Evolutionary conservation across 2,888 invertebrate species (phyloP).

Genomic region (Lordiphosa andalusiaca): DNA sequence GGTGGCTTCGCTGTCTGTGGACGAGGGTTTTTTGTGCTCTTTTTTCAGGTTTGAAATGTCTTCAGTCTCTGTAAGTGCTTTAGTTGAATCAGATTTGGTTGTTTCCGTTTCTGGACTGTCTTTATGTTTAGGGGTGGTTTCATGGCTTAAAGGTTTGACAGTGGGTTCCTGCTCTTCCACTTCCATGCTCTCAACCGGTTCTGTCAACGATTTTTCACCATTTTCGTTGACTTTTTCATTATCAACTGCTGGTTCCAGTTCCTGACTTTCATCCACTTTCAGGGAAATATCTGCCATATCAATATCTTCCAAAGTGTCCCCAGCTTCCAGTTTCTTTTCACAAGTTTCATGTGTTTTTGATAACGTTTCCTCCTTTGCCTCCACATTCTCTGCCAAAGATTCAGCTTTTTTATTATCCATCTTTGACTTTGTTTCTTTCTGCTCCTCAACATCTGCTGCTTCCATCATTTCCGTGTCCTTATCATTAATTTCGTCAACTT

Average conservation of each 20-base stretch:
- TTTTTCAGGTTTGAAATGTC: not conserved
- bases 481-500: not conserved
- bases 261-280: not conserved
- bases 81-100: not conserved
- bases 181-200: not conserved
- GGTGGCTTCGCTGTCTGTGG: not conserved
- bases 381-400: not conserved
- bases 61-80: not conserved
- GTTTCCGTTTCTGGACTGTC: not conserved
- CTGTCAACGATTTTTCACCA: not conserved
- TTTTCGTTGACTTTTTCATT: not conserved
- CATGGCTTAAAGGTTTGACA: too few relatives aligned
- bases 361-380: not conserved
- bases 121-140: not conserved
- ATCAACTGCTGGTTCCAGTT: too few relatives aligned
- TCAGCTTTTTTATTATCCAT: not conserved
- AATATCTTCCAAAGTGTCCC: not conserved
- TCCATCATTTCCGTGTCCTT: not conserved
- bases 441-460: not conserved
- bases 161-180: not conserved
- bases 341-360: not conserved
- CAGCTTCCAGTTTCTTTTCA: not conserved
- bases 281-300: not conserved
- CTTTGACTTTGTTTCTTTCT: not conserved
- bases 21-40: not conserved